A percentile compares a stretch with the other conserved stretches of the same genome.
These are phyloP conservation scores for Eupithecia exiguata DNA, from an alignment of 2,888 invertebrate genomes.

Conservation along the genomic window DNA sequence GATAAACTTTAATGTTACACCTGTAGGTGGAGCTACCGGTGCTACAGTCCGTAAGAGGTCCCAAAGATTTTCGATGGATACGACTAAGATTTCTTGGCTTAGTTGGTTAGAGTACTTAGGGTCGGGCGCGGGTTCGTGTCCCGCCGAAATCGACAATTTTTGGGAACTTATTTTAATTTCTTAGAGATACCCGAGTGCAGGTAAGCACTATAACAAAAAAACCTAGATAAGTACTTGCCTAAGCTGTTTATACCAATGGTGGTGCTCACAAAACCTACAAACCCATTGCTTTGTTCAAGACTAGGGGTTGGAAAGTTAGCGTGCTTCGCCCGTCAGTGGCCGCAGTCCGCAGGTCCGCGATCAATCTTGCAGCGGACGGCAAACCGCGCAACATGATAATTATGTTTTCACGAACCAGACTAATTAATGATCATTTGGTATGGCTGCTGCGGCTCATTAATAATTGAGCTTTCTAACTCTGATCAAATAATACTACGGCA, in stretches of 20 bases:
- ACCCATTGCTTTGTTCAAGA: background rate
- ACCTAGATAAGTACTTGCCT: background rate
- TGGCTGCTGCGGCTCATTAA: slow-evolving; percentile 38
- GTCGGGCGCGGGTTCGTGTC: no score
- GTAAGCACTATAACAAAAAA: no score
- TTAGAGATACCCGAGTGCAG: no score
- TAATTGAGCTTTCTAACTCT: slow-evolving; percentile 38
- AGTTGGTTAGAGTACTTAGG: no score
- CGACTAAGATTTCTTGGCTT: no score
- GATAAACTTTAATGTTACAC: no score
- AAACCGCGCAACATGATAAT: slow-evolving; percentile 47
- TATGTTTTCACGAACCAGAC: slow-evolving; percentile 46
- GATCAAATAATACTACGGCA: slow-evolving; percentile 27
- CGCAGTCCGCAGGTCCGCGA: slow-evolving; percentile 36
- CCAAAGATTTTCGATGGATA: no score
- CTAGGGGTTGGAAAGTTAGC: slow-evolving; percentile 27
- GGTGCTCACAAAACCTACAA: background rate
- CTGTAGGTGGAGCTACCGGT: no score
- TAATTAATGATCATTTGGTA: slow-evolving; percentile 47
- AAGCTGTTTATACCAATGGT: background rate
- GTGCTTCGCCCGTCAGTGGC: slow-evolving; percentile 33
- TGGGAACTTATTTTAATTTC: no score
- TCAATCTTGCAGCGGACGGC: slow-evolving; percentile 50
- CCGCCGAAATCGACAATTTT: no score
- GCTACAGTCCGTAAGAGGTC: no score